Percentiles rank a stretch among this genome's conserved stretches.
phyloP scores from a whole-genome alignment of 2,888 invertebrate genomes.

The Theretra japonica region DNA sequence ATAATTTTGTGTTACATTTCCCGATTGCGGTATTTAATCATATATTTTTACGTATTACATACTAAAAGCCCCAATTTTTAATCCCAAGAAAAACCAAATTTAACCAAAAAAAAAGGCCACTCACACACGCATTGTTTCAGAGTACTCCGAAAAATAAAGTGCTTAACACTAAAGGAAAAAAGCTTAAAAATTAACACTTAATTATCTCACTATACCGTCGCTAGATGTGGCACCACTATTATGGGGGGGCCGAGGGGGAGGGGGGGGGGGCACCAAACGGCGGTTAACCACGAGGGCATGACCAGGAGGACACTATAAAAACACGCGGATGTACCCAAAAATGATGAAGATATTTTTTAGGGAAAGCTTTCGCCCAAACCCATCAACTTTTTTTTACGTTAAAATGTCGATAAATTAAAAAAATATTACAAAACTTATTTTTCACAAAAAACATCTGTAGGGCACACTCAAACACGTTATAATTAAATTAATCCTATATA shows the following conservation, averaged over 20 bases:
- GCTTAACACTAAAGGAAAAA: conserved; percentile 66
- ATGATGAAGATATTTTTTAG: not conserved
- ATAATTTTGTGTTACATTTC: too few species aligned
- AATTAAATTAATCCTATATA: not conserved
- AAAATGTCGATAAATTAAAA: too few species aligned
- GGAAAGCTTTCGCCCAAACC: not conserved
- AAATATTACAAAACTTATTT: not conserved
- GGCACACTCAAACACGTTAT: not conserved
- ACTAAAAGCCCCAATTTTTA: too few species aligned
- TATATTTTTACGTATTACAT: too few species aligned
- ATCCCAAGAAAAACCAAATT: not conserved
- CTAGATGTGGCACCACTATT: conserved; percentile 27
- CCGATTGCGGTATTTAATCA: too few species aligned
- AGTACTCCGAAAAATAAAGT: conserved; percentile 41
- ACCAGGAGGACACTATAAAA: not conserved
- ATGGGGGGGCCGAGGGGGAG: not conserved
- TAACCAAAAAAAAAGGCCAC: not conserved
- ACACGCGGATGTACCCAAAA: not conserved
- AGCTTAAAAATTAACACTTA: conserved; percentile 67
- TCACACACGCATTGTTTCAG: not conserved
- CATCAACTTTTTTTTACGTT: too few species aligned
- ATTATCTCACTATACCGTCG: conserved; percentile 41
- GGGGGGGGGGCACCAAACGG: conserved; percentile 19
- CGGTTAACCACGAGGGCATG: not conserved
- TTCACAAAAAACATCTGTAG: not conserved